Conservation (phyloP, 2,888 invertebrate species). For the Napeogenes inachia region DNA sequence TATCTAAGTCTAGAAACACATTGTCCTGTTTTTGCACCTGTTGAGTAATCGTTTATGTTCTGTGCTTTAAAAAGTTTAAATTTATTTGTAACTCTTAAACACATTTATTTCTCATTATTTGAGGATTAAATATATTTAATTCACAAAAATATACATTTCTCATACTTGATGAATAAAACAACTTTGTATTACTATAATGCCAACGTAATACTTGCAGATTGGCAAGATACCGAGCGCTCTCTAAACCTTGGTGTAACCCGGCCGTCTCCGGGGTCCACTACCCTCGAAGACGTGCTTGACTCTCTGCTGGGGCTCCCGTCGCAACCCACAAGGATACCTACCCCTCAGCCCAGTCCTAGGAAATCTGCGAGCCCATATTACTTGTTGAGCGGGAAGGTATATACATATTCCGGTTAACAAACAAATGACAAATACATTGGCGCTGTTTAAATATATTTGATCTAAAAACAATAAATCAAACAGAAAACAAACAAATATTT, state of each 20-base stretch:
- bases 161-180: conserved; percentile 1
- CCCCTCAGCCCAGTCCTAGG: conserved; percentile 78
- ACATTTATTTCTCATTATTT: too few relatives aligned
- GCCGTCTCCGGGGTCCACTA: conserved; percentile 88
- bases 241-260: conserved; percentile 76
- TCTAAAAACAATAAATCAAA: too few relatives aligned
- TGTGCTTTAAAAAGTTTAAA: conserved; percentile 17
- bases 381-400: conserved; percentile 71
- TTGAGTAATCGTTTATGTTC: conserved; percentile 16
- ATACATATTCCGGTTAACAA: not conserved
- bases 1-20: conserved; percentile 25
- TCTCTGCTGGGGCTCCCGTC: conserved; percentile 91
- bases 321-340: conserved; percentile 85
- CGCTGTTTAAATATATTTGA: too few relatives aligned
- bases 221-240: conserved; percentile 71
- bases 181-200: conserved; percentile 11
- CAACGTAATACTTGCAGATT: conserved; percentile 54
- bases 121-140: too few relatives aligned
- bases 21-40: conserved; percentile 29
- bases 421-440: too few relatives aligned
- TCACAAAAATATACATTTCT: conserved; percentile 10
- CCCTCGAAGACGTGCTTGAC: conserved; percentile 95
- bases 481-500: too few relatives aligned
- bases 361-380: conserved; percentile 70
- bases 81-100: not conserved